Conservation (phyloP, 2,113 vertebrate genomes). For the Amblyopsis rosae region DNA sequence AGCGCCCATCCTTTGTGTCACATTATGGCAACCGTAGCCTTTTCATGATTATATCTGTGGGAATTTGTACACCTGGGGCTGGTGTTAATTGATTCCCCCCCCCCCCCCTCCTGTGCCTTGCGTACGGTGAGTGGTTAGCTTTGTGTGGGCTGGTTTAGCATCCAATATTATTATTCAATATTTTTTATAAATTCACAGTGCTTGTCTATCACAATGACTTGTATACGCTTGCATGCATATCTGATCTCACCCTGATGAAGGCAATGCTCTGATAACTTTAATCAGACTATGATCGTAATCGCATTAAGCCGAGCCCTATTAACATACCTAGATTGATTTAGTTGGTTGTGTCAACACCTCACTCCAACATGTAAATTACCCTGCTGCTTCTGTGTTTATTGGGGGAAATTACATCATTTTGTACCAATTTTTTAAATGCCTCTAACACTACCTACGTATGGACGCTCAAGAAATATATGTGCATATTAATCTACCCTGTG, state of each 20-base stretch:
- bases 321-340: background rate
- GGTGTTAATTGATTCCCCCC: slow-evolving; percentile 40
- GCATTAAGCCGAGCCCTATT: background rate
- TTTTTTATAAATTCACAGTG: slow-evolving; percentile 5
- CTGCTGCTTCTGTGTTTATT: too few relatives aligned
- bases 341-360: background rate
- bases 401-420: too few relatives aligned
- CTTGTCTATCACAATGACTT: slow-evolving; percentile 1
- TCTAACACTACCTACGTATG: too few relatives aligned
- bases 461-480: too few relatives aligned
- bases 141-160: background rate
- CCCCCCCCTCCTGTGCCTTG: background rate
- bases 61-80: slow-evolving; percentile 50
- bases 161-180: slow-evolving; percentile 17
- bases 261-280: slow-evolving; percentile 6
- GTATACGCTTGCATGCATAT: slow-evolving; percentile 7
- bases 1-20: slow-evolving; percentile 43
- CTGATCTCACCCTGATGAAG: slow-evolving; percentile 9
- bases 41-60: slow-evolving; percentile 38
- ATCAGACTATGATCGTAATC: background rate
- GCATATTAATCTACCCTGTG: too few relatives aligned
- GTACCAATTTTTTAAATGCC: too few relatives aligned
- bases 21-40: slow-evolving; percentile 33
- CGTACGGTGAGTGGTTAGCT: slow-evolving; percentile 22
- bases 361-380: background rate